Evolutionary conservation across 2,113 vertebrate genomes (phyloP), one percentile per base, ranked within the genome.

Genomic region (Mesitornis unicolor): DNA sequence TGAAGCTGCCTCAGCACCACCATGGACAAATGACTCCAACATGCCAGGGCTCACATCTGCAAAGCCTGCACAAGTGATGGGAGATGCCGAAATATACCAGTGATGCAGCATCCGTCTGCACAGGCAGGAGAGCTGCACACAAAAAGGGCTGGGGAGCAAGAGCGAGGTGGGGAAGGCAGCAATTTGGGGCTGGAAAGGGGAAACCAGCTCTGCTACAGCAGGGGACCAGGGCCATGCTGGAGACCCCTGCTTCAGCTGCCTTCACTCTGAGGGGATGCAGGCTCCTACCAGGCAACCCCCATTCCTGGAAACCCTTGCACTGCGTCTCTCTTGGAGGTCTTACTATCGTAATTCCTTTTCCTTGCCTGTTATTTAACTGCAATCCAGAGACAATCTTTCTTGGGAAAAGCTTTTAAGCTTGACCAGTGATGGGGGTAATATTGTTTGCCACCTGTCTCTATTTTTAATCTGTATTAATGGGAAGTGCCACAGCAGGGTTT

Each of bases 351-450:
- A 87, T 47, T 91, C 76, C 68, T 89, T 89, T 74, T 78, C 71
- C 20, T 0, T 8, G 33, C 67, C 86, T 75, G 11, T 61, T 84
- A 87, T 86, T 95, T 96, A 93, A 79, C 92, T 67, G 60, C 90
- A 63, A 92, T 29, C 90, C 94, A 79, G 67, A 85, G 51, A 47
- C 76, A 33, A 68, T 94, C 91, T 96, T 96, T 96, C 95, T 90
- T 28, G 42, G 90, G 79, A 85, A 96, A 96, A 97, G 92, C 89
- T 95, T 91, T 97, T 96, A 96, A 97, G 94, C 93, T 94, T 94
- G 83, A 95, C 95, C 94, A 87, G 93, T 92, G 94, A 94, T 94
- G 94, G 94, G 93, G 95, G 97, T 95, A 97, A 97, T 95, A 93
- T 85, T 93, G 92, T 96, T 97, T 93, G 94, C 95, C 76, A 78